Evolutionary conservation across 2,888 invertebrate species (phyloP).

Genomic region (Chaitophorus viminalis): DNA sequence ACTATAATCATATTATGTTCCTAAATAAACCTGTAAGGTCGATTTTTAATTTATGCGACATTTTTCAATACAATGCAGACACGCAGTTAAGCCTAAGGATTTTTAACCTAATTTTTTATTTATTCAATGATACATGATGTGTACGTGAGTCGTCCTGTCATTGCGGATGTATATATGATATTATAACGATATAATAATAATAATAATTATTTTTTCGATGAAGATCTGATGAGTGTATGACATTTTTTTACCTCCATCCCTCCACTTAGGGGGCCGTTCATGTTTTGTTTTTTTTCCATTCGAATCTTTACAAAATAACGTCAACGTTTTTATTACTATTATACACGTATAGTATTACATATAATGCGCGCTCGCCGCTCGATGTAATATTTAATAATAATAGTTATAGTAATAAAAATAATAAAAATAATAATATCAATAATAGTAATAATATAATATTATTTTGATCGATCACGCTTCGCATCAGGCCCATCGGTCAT

Average conservation of each 20-base stretch:
- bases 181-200: not conserved
- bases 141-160: no score
- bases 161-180: no score
- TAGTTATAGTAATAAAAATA: not conserved
- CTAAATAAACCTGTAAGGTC: no score
- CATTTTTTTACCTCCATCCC: not conserved
- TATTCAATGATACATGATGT: no score
- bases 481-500: conserved; percentile 39
- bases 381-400: no score
- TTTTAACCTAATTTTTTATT: no score
- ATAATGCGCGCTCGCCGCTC: not conserved
- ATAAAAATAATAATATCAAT: not conserved
- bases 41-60: no score
- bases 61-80: no score
- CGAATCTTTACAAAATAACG: not conserved
- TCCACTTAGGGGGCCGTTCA: not conserved
- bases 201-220: no score
- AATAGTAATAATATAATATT: not conserved
- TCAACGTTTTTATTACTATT: not conserved
- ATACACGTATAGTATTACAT: not conserved
- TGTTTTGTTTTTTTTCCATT: not conserved
- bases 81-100: no score
- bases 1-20: no score
- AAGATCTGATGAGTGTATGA: not conserved
- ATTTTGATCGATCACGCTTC: conserved; percentile 33